Evolutionary conservation across 2,888 invertebrate genomes (phyloP).

Genomic region (Metacarcinus magister): DNA sequence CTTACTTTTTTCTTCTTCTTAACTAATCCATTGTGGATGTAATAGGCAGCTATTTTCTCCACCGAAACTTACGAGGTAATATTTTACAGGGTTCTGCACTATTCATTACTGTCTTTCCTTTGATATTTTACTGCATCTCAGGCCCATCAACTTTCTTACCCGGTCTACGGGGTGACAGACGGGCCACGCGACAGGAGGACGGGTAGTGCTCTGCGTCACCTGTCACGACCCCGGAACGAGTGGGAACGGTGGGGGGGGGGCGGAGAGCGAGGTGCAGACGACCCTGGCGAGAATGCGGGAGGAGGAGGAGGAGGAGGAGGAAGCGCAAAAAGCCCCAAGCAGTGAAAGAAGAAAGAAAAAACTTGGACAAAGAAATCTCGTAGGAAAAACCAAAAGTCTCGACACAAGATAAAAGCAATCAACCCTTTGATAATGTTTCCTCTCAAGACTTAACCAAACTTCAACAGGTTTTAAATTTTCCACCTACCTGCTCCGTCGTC

Average conservation of each 20-base stretch:
- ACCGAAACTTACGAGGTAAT: neutral
- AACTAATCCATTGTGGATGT: neutral
- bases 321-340: neutral
- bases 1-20: neutral
- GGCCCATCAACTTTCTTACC: neutral
- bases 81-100: neutral
- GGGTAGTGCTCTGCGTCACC: neutral
- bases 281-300: neutral
- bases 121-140: neutral
- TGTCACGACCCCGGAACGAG: neutral
- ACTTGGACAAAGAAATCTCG: neutral
- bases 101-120: neutral
- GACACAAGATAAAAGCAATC: constrained; percentile 30
- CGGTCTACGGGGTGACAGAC: neutral
- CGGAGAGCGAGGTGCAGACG: neutral
- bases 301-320: neutral
- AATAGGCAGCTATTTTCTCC: neutral
- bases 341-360: neutral
- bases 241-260: neutral
- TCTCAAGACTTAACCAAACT: neutral
- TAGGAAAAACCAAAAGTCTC: neutral
- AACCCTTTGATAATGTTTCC: constrained; percentile 36
- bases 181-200: neutral
- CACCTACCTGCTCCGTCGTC: neutral
- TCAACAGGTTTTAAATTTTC: neutral